Conservation (phyloP, 2,888 invertebrate species). For the Gibbula magus region DNA sequence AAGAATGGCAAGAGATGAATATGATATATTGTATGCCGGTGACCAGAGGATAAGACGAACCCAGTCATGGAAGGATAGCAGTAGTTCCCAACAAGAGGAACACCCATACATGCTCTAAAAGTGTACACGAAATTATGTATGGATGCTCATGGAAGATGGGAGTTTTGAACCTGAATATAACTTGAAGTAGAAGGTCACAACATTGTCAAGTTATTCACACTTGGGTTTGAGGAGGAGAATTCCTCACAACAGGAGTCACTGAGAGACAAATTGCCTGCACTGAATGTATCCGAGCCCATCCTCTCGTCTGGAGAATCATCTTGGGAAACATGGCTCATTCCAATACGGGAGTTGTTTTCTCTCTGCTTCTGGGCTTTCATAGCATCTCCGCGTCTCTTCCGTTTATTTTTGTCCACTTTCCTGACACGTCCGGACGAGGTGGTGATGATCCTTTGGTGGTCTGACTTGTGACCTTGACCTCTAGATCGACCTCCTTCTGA, state of each 20-base stretch:
- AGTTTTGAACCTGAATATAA: background rate
- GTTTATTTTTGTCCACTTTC: background rate
- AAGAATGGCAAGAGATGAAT: no score
- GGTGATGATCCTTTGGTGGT: slow-evolving; percentile 17
- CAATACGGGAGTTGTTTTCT: slow-evolving; percentile 2
- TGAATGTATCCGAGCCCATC: slow-evolving; percentile 25
- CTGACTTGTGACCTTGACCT: slow-evolving; percentile 26
- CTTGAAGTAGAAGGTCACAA: slow-evolving; percentile 4
- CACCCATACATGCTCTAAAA: no score
- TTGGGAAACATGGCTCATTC: background rate
- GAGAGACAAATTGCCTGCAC: slow-evolving; percentile 32
- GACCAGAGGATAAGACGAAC: no score
- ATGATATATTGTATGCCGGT: no score
- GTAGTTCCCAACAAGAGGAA: no score
- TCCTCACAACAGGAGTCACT: slow-evolving; percentile 56
- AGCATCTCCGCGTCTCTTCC: slow-evolving; percentile 10
- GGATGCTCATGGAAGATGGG: background rate
- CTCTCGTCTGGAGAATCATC: slow-evolving; percentile 8
- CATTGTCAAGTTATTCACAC: slow-evolving; percentile 27
- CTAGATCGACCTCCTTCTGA: background rate
- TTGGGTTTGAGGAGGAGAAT: slow-evolving; percentile 40
- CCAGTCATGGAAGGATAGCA: no score
- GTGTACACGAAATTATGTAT: no score
- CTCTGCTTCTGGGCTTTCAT: background rate
- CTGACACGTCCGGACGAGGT: background rate